phyloP scores from a whole-genome alignment of 2,888 invertebrate genomes.

The Cataglyphis altisquamis region DNA sequence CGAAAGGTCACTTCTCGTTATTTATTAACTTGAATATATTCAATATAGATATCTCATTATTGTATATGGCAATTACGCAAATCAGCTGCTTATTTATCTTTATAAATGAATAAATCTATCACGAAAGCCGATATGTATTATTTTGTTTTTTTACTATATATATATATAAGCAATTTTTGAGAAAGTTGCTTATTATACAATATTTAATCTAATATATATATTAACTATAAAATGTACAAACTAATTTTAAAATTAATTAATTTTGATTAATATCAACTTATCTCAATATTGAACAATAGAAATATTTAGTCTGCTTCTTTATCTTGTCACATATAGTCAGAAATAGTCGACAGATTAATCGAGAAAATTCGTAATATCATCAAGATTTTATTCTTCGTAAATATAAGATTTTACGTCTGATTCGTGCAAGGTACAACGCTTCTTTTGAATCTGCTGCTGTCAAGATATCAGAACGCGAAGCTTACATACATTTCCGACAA shows the following conservation, averaged over 20 bases:
- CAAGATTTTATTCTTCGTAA: slow-evolving; percentile 5
- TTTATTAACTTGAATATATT: slow-evolving; percentile 12
- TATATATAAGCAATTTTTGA: neutral
- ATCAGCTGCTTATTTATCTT: neutral
- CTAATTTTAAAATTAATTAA: neutral
- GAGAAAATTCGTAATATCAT: slow-evolving; percentile 2
- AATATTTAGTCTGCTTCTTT: neutral
- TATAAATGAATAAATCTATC: slow-evolving; percentile 1
- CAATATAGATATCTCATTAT: neutral
- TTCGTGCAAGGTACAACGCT: neutral
- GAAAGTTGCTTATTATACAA: neutral
- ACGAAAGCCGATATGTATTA: neutral
- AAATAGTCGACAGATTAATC: neutral
- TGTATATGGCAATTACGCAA: neutral
- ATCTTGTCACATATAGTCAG: neutral
- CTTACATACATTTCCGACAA: slow-evolving; percentile 38
- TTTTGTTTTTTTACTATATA: neutral
- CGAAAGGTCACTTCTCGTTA: neutral
- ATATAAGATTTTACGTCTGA: neutral
- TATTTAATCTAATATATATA: neutral
- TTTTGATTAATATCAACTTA: neutral
- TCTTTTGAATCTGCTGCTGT: slow-evolving; percentile 25
- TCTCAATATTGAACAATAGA: neutral
- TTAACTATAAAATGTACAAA: neutral
- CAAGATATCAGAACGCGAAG: slow-evolving; percentile 10